Percentiles rank a stretch among this genome's conserved stretches.
Conservation (phyloP, 64 coral and sea anemone species). For the Anthopleura sola region DNA sequence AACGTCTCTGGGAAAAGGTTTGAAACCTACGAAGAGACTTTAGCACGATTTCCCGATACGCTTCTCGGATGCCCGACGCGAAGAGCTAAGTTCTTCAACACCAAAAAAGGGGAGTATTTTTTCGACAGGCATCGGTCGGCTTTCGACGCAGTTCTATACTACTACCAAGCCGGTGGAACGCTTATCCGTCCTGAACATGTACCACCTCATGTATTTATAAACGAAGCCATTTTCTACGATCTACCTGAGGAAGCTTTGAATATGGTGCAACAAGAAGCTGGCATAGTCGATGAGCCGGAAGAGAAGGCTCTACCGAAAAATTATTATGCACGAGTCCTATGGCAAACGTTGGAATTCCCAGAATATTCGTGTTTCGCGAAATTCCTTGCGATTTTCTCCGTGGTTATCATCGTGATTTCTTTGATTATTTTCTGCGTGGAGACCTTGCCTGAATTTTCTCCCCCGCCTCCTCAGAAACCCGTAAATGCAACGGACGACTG, state of each 20-base stretch:
- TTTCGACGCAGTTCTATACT: conserved; percentile 85
- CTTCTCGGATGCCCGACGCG: conserved; percentile 64
- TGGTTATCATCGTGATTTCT: conserved; percentile 85
- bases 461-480: background rate
- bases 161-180: conserved; percentile 88
- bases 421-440: conserved; percentile 95
- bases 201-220: conserved; percentile 93
- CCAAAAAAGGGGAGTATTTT: conserved; percentile 74
- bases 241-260: conserved; percentile 83
- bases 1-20: conserved; percentile 95
- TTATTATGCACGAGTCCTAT: conserved; percentile 63
- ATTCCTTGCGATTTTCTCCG: conserved; percentile 84
- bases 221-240: conserved; percentile 92
- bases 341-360: conserved; percentile 86
- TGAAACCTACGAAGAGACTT: conserved; percentile 91
- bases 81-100: conserved; percentile 74
- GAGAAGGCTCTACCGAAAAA: conserved; percentile 77
- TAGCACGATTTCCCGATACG: conserved; percentile 87
- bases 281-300: conserved; percentile 86
- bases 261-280: conserved; percentile 78
- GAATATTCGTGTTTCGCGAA: conserved; percentile 83
- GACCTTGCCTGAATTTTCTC: conserved; percentile 75
- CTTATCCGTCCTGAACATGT: conserved; percentile 85
- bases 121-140: conserved; percentile 93
- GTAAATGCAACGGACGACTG: conserved; percentile 45